Percentiles rank a stretch among this genome's conserved stretches.
Conservation (phyloP, 53 echinoderm and acorn worm species). For the Paracentrotus lividus region DNA sequence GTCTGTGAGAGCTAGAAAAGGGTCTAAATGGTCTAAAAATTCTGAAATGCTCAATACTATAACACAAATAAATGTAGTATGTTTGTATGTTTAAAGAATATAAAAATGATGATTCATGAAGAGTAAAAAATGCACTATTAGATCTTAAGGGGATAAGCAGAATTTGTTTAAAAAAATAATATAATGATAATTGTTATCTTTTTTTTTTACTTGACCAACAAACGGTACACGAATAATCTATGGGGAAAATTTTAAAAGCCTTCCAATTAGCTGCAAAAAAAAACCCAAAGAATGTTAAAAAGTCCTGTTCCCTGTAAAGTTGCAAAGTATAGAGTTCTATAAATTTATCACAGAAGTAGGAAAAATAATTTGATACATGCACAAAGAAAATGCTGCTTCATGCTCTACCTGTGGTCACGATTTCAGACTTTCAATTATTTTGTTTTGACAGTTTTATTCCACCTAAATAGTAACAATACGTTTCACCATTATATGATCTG, state of each 20-base stretch:
- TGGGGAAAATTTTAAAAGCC: constrained; percentile 14
- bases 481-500: constrained; percentile 33
- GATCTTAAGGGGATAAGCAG: constrained; percentile 28
- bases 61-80: constrained; percentile 7
- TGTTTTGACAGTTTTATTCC: constrained; percentile 39
- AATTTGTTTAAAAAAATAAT: no score
- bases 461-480: neutral
- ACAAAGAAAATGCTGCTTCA: constrained; percentile 32
- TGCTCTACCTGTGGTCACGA: constrained; percentile 7
- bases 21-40: constrained; percentile 26
- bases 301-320: constrained; percentile 23
- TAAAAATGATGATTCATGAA: constrained; percentile 12
- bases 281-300: constrained; percentile 9
- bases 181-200: no score
- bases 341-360: no score
- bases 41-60: constrained; percentile 8
- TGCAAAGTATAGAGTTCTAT: neutral
- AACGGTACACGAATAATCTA: constrained; percentile 10
- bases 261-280: no score
- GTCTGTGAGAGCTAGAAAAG: constrained; percentile 32
- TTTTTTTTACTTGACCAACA: constrained; percentile 39
- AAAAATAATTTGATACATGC: constrained; percentile 33
- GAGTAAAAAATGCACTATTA: constrained; percentile 39
- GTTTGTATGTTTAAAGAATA: constrained; percentile 29
- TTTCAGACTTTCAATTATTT: constrained; percentile 35